Base-by-base conservation (phyloP, 2,888 invertebrate genomes). In the Athrips mouffetella region DNA sequence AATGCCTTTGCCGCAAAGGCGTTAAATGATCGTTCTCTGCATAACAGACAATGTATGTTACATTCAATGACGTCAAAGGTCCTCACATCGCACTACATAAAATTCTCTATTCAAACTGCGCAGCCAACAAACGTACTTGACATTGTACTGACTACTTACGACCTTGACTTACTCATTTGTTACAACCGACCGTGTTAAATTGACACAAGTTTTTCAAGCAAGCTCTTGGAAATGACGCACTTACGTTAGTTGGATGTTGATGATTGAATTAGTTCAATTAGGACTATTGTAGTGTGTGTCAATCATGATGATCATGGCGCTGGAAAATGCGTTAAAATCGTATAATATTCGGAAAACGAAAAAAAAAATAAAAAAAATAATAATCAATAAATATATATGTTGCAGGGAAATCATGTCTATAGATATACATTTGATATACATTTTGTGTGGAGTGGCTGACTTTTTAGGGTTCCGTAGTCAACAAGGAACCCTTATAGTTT, bases 121-220 rank as follows among this genome's bases (percentile, higher is more conserved):
- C 48, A 56, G 57, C 56, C 62, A 40, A 52, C 46, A 54, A 55
- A 57, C 62, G 64, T 50, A 58, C 70, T 70, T 70, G 73, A 66
- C 69, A 67, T 63, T 72, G 70, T 11, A 53, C 46, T 25, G 16
- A 39, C 46, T 42, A 30, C 2, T 25, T 10, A 7, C 44, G 62
- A 55, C 62, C 64, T 66, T 69, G 68, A 67, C 57, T 58, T 44
- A 13, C 30, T 40, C 40, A 25, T 40, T 40, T 25, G 23, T 18
- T 25, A 25, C 23, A 40, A 15, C 7, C 25, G 40, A 8, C 40
- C 40, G 18, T 15, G 13, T 15, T 2, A 25, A 40, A 21, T 40
- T 3, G 25, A 25, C 15, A 3, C 15, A 23, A n/a, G 25, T 13
- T 7, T 11, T 2, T 2, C 16, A 13, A 13, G 25, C 1, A 25